Conservation (phyloP, 2,888 invertebrate genomes). For the Trimorus sp. region DNA sequence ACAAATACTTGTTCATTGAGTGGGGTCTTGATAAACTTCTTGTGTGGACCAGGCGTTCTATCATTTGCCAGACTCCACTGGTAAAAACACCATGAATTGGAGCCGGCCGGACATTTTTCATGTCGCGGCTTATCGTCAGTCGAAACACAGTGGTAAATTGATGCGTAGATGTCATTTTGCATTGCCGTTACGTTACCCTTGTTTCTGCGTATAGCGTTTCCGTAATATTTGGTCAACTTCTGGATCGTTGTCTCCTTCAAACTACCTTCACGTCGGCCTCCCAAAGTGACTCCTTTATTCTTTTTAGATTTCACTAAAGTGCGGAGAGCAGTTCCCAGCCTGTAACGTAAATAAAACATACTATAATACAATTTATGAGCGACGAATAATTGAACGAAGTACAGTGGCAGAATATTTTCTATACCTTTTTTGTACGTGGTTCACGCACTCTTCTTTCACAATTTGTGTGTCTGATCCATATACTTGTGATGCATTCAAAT, state of each 20-base stretch:
- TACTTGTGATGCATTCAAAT: constrained; percentile 10
- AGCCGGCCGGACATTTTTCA: constrained; percentile 14
- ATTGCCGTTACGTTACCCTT: not conserved
- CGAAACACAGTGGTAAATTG: constrained; percentile 13
- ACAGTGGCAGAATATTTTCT: not conserved
- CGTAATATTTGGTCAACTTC: constrained; percentile 19
- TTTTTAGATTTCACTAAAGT: constrained; percentile 12
- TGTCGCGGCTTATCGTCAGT: constrained; percentile 12
- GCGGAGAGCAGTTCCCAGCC: constrained; percentile 22
- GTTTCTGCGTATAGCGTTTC: constrained; percentile 26
- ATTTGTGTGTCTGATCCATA: not conserved
- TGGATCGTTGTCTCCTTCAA: constrained; percentile 18
- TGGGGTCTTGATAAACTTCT: not conserved
- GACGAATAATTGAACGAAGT: not conserved
- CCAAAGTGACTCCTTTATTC: not conserved
- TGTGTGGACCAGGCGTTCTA: not conserved
- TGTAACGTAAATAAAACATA: not conserved
- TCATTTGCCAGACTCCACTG: constrained; percentile 14
- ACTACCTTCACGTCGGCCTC: constrained; percentile 9
- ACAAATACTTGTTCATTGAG: constrained; percentile 1
- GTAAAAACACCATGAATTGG: constrained; percentile 20
- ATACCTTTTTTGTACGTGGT: constrained; percentile 19
- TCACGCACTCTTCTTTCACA: constrained; percentile 19
- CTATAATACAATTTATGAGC: not conserved
- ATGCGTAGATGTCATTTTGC: constrained; percentile 7